A percentile compares a stretch with the other conserved stretches of the same genome.
phyloP scores from a whole-genome alignment of 2,113 vertebrate genomes.

The Poeciliopsis occidentalis region DNA sequence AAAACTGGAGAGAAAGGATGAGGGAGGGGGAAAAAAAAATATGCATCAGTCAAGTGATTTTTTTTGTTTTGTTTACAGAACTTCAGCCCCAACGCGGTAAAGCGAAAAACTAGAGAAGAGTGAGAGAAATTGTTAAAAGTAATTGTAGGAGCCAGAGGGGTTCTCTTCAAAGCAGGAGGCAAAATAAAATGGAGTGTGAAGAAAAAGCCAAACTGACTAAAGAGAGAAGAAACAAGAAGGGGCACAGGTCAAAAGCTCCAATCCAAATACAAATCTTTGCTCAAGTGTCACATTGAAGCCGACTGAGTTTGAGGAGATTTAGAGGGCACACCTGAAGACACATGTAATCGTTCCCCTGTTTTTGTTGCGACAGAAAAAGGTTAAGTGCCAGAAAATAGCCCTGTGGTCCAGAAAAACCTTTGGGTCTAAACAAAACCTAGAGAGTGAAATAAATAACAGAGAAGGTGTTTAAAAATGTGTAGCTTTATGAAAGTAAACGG shows the following conservation, averaged over 20 bases:
- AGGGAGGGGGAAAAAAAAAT: background rate
- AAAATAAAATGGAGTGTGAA: conserved; percentile 36
- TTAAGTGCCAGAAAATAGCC: background rate
- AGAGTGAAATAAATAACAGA: background rate
- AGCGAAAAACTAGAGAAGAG: conserved; percentile 34
- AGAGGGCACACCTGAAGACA: conserved; percentile 2
- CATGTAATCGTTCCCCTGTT: background rate
- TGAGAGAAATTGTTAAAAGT: conserved; percentile 23
- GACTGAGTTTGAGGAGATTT: conserved; percentile 16
- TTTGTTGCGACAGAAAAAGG: background rate
- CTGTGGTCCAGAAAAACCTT: background rate
- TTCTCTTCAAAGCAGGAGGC: conserved; percentile 28
- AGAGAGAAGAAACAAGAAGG: conserved; percentile 23
- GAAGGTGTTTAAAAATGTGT: no score
- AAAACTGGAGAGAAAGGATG: conserved; percentile 80
- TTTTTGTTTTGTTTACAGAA: conserved; percentile 17
- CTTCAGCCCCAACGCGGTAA: conserved; percentile 27
- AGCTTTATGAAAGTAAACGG: no score
- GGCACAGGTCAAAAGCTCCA: background rate
- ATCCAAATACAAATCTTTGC: conserved; percentile 4
- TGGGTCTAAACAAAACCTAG: background rate
- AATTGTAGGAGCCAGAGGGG: conserved; percentile 41
- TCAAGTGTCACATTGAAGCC: conserved; percentile 13
- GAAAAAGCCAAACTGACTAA: conserved; percentile 39
- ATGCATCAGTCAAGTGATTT: conserved; percentile 28